These are phyloP conservation scores for Aethes cnicana DNA, from an alignment of 2,888 invertebrate genomes.

Conservation along the genomic window DNA sequence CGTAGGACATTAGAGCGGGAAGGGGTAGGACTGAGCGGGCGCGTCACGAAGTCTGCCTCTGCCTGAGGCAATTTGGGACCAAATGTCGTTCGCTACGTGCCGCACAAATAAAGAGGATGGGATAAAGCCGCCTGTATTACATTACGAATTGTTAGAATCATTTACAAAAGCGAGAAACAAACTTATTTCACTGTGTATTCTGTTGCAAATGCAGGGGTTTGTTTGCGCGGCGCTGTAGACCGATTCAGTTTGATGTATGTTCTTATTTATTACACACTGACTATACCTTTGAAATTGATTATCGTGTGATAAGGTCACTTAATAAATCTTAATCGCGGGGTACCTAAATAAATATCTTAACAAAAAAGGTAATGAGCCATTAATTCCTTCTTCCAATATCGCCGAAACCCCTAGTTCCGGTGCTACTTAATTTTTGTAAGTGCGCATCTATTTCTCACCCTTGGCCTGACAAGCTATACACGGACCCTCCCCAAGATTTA, in stretches of 20 bases:
- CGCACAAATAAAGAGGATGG: conserved; percentile 75
- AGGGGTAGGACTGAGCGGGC: conserved; percentile 61
- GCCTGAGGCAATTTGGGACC: conserved; percentile 79
- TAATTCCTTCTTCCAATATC: conserved; percentile 42
- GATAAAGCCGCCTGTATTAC: conserved; percentile 68
- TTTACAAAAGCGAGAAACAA: conserved; percentile 16
- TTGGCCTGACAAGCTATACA: conserved; percentile 51
- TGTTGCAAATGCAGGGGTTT: background rate
- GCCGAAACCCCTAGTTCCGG: conserved; percentile 40
- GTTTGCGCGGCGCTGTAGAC: background rate
- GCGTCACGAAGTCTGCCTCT: conserved; percentile 74
- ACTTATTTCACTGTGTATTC: background rate
- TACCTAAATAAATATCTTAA: conserved; percentile 1
- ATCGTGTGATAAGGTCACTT: too few relatives aligned
- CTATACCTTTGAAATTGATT: too few relatives aligned
- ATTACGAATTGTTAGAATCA: conserved; percentile 52
- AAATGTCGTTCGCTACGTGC: conserved; percentile 79
- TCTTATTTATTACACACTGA: too few relatives aligned
- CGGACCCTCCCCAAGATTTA: conserved; percentile 68
- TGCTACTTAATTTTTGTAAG: conserved; percentile 72
- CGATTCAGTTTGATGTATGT: background rate
- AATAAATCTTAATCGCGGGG: too few relatives aligned
- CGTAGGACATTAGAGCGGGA: conserved; percentile 67
- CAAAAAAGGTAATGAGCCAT: conserved; percentile 34
- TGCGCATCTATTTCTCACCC: conserved; percentile 73